Percentiles rank a stretch among this genome's conserved stretches.
These are phyloP conservation scores for Phalacrocorax pelagicus DNA, from an alignment of 2,113 vertebrate genomes.

Conservation along the genomic window DNA sequence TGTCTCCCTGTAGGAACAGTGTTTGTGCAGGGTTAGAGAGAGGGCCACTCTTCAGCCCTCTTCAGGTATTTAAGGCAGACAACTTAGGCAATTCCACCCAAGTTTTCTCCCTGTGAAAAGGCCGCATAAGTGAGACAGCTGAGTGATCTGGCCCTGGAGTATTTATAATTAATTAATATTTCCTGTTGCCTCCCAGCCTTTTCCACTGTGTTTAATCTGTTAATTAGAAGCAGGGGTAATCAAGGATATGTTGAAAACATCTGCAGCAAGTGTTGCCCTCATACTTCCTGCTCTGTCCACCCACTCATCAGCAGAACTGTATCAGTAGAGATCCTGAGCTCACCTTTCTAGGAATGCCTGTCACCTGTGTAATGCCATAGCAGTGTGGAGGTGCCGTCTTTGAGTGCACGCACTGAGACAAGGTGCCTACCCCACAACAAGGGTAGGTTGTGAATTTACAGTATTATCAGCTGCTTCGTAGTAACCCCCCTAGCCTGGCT, in stretches of 20 bases:
- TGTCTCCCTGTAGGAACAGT: not conserved
- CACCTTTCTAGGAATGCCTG: conserved; percentile 10
- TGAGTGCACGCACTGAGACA: not conserved
- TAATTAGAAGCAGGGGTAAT: conserved; percentile 41
- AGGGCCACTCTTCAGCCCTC: not conserved
- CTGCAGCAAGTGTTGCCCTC: not conserved
- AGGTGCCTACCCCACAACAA: not conserved
- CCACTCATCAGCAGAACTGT: not conserved
- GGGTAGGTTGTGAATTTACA: not conserved
- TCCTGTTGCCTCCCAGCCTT: conserved; percentile 6
- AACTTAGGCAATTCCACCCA: not conserved
- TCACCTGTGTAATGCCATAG: not conserved
- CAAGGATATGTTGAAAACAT: conserved; percentile 22
- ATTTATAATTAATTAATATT: conserved; percentile 20
- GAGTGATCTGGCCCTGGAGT: not conserved
- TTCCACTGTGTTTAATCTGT: conserved; percentile 24
- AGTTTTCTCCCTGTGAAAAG: not conserved
- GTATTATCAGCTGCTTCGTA: not conserved
- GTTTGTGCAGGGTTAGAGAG: not conserved
- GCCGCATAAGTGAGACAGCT: not conserved
- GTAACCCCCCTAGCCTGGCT: not conserved
- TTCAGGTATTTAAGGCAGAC: not conserved
- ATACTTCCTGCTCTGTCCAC: conserved; percentile 8
- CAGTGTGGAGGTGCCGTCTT: not conserved
- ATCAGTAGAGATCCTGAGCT: not conserved